Evolutionary conservation across 2,888 invertebrate genomes (phyloP), one percentile per base, ranked within the genome.

Genomic region (Drosophila putrida): DNA sequence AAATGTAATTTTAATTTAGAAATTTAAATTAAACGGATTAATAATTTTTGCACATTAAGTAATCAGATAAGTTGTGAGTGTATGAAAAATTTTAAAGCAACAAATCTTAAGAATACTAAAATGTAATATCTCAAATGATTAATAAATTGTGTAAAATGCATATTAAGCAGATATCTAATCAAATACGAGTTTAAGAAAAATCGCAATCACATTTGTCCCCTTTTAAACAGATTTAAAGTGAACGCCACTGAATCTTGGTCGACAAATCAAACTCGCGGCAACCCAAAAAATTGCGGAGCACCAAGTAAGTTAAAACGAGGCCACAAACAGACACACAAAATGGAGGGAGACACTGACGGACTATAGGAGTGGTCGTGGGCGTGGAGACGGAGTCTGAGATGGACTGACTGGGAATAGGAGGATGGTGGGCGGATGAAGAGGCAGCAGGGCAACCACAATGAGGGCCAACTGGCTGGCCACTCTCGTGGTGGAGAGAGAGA

Each of bases 261-360:
- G 53, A 70, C 71, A 81, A 82, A 85, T 82, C 78, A 83, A 75
- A 84, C 69, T 74, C 65, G 67, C 71, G 81, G 76, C 75, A 75
- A 67, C 75, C 87, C 84, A 78, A 80, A 88, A 84, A 77, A 80
- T 81, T 89, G 90, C 79, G 89, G 89, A 76, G 86, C 79, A 78
- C 90, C 89, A 60, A 85, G 71, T 69, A 86, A 83, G 83, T 81
- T 78, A 80, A 86, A 82, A 83, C 83, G 86, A 82, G 86, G 82
- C 79, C 78, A 76, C 75, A 75, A 70, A 66, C 55, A 63, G 60
- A 66, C 63, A 62, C 55, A 80, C 33, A 54, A 25, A 63, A 38
- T 49, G 44, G 25, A 28, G 53, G 27, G 58, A 38, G 38, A 25
- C 25, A 38, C 13, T 6, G n/a, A 13, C 28, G 4, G 70, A 25